A percentile compares a stretch with the other conserved stretches of the same genome.
phyloP scores from a whole-genome alignment of 2,113 vertebrate genomes.

The Lota lota region DNA sequence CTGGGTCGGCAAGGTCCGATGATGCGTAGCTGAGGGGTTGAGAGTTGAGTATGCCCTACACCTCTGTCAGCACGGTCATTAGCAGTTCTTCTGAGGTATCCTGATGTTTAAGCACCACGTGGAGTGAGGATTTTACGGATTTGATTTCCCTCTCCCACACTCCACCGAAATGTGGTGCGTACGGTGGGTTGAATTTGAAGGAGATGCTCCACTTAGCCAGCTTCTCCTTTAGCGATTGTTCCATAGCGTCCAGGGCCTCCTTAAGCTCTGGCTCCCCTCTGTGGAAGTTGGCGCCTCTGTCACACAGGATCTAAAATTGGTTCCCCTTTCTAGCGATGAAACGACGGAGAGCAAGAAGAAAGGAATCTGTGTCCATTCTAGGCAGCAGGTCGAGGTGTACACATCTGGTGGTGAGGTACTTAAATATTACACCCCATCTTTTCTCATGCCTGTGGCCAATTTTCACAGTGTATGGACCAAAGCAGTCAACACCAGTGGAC shows the following conservation, averaged over 20 bases:
- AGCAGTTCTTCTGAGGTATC: not conserved
- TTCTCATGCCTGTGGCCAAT: constrained; percentile 7
- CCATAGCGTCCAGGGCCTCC: not conserved
- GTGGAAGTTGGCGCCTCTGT: constrained; percentile 5
- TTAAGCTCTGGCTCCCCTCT: constrained; percentile 3
- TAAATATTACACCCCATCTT: constrained; percentile 5
- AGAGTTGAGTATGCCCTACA: constrained; percentile 17
- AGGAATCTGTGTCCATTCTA: not conserved
- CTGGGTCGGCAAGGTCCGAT: constrained; percentile 3
- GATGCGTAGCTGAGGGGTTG: constrained; percentile 4
- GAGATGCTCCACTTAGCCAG: not conserved
- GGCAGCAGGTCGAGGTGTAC: constrained; percentile 4
- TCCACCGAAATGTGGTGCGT: not conserved
- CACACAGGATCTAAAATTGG: constrained; percentile 4
- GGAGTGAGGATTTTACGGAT: not conserved
- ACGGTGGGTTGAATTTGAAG: constrained; percentile 10
- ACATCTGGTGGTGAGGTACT: constrained; percentile 2
- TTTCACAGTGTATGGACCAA: constrained; percentile 5
- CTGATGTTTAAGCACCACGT: not conserved
- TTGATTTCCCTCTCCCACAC: not conserved
- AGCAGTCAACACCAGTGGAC: constrained; percentile 19
- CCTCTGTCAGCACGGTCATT: constrained; percentile 1
- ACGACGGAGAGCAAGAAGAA: not conserved
- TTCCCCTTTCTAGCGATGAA: not conserved
- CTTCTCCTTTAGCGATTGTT: not conserved